Evolutionary conservation across 2,797 vertebrate genomes (phyloP).

Genomic region (Hylomyscus alleni): DNA sequence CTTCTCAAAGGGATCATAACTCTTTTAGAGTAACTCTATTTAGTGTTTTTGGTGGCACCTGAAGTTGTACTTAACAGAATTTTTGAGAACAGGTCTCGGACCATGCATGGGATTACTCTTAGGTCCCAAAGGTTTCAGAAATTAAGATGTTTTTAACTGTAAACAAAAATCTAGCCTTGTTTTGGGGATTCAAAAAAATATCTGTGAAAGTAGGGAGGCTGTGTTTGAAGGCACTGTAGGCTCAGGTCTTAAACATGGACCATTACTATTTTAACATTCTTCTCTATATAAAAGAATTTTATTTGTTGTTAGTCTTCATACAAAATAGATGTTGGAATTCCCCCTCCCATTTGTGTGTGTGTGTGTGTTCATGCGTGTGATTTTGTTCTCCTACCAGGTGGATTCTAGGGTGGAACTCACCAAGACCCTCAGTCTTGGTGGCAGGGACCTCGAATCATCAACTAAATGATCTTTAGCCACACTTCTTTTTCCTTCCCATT

Average conservation of each 20-base stretch:
- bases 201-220: neutral
- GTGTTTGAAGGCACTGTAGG: neutral
- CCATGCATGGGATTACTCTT: neutral
- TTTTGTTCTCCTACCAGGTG: no score
- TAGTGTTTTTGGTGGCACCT: neutral
- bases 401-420: neutral
- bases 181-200: neutral
- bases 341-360: no score
- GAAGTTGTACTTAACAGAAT: neutral
- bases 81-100: neutral
- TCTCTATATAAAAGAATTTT: neutral
- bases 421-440: neutral
- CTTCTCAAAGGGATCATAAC: neutral
- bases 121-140: neutral
- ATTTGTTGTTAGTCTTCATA: neutral
- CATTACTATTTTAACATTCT: neutral
- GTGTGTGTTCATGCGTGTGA: neutral
- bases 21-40: neutral
- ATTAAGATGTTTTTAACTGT: neutral
- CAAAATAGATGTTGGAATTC: neutral
- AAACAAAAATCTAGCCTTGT: neutral
- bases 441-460: neutral
- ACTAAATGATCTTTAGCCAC: neutral
- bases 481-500: no score
- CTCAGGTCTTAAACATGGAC: neutral